Percentiles rank a stretch among this genome's conserved stretches.
Conservation (phyloP, 2,888 invertebrate genomes). For the Sinhomidia bicolor region DNA sequence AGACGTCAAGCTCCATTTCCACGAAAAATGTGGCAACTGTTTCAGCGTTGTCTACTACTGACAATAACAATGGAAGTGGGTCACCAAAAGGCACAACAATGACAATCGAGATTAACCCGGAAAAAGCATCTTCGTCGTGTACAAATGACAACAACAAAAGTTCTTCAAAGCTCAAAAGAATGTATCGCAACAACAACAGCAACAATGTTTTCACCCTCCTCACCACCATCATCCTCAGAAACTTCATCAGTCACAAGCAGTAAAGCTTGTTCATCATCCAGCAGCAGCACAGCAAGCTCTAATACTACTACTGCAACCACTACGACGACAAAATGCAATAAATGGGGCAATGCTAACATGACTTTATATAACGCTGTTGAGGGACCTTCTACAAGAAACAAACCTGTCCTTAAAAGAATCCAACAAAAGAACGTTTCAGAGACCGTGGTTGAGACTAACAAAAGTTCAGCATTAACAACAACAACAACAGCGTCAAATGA, state of each 20-base stretch:
- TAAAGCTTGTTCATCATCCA: conserved; percentile 65
- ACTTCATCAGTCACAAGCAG: background rate
- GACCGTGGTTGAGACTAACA: conserved; percentile 53
- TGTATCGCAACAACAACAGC: conserved; percentile 17
- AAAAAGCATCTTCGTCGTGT: conserved; percentile 42
- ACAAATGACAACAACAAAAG: conserved; percentile 48
- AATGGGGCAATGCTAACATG: conserved; percentile 61
- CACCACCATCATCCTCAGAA: conserved; percentile 15
- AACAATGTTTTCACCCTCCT: background rate
- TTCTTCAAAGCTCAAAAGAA: conserved; percentile 46
- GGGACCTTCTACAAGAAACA: conserved; percentile 48
- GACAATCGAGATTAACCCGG: conserved; percentile 69
- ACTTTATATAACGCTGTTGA: conserved; percentile 40
- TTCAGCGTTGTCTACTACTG: conserved; percentile 2
- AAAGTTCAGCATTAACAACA: conserved; percentile 28
- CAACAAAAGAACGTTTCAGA: conserved; percentile 66
- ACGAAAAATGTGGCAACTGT: conserved; percentile 54
- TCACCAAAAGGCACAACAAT: conserved; percentile 53
- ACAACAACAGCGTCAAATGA: background rate
- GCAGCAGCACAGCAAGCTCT: conserved; percentile 58
- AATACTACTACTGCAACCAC: background rate
- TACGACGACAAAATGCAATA: conserved; percentile 23
- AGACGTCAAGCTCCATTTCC: conserved; percentile 68
- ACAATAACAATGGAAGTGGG: conserved; percentile 63
- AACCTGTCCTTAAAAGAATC: conserved; percentile 77